A percentile compares a stretch with the other conserved stretches of the same genome.
Evolutionary conservation across 2,113 vertebrate species (phyloP).

Genomic region (Ammodytes marinus): DNA sequence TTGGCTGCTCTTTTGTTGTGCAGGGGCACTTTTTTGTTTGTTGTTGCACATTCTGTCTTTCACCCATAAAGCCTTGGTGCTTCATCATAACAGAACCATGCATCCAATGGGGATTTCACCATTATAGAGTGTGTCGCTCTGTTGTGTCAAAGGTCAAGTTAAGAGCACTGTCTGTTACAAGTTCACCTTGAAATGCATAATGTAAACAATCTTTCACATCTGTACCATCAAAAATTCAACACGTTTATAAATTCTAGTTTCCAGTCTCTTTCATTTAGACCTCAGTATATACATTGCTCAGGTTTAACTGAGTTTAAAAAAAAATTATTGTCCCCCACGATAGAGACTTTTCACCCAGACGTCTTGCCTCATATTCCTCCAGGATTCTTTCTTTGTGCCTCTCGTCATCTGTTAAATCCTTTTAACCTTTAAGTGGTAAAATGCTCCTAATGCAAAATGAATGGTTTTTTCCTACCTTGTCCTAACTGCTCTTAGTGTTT

Average conservation of each 20-base stretch:
- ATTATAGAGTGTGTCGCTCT: not conserved
- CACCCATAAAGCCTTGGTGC: slow-evolving; percentile 68
- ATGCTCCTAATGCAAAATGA: slow-evolving; percentile 63
- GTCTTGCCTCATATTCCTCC: slow-evolving; percentile 63
- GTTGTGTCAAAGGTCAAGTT: slow-evolving; percentile 52
- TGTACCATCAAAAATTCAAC: slow-evolving; percentile 31
- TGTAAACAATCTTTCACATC: slow-evolving; percentile 1
- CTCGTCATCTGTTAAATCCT: slow-evolving; percentile 52
- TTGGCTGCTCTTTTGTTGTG: slow-evolving; percentile 61
- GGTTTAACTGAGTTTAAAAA: slow-evolving; percentile 74
- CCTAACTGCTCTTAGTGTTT: slow-evolving; percentile 73
- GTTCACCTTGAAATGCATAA: slow-evolving; percentile 5
- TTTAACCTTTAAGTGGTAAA: slow-evolving; percentile 56
- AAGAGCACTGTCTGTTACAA: not conserved
- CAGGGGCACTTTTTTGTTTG: slow-evolving; percentile 49
- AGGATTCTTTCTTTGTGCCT: slow-evolving; percentile 74
- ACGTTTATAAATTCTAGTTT: not conserved
- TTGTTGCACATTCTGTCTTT: slow-evolving; percentile 59
- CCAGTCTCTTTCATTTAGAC: slow-evolving; percentile 49
- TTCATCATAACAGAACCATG: slow-evolving; percentile 54
- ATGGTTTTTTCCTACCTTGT: slow-evolving; percentile 68
- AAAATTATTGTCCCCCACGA: slow-evolving; percentile 28
- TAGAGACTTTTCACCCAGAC: slow-evolving; percentile 38
- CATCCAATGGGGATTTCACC: slow-evolving; percentile 38
- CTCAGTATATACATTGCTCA: slow-evolving; percentile 69